These are phyloP conservation scores for Toxotes chatareus DNA, from an alignment of 2,113 vertebrate species.

Conservation along the genomic window DNA sequence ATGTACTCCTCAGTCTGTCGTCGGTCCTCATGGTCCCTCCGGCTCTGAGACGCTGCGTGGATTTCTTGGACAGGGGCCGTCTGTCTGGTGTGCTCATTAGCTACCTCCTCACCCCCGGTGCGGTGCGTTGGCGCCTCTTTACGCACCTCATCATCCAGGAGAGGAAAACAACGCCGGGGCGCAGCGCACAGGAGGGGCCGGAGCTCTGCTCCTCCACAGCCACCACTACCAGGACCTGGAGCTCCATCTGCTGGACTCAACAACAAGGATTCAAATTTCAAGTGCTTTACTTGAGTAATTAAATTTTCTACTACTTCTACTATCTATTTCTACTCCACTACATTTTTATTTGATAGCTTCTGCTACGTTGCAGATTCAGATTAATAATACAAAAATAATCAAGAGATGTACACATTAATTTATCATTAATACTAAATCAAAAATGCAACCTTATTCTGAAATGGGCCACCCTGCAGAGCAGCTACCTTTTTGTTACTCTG, in stretches of 20 bases:
- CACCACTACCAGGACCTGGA: neutral
- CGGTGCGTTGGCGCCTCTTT: constrained; percentile 62
- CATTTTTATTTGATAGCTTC: too few relatives aligned
- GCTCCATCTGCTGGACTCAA: constrained; percentile 71
- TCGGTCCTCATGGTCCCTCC: constrained; percentile 83
- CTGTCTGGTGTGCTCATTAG: constrained; percentile 49
- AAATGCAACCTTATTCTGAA: too few relatives aligned
- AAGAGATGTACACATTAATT: too few relatives aligned
- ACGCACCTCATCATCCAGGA: constrained; percentile 69
- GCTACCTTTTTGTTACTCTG: too few relatives aligned
- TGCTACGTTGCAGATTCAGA: too few relatives aligned
- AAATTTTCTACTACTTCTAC: neutral
- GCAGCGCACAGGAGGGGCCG: constrained; percentile 56
- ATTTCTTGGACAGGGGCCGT: constrained; percentile 20
- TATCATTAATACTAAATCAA: too few relatives aligned
- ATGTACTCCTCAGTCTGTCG: constrained; percentile 52
- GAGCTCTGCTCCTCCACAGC: neutral
- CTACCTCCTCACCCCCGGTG: constrained; percentile 56
- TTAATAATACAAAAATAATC: too few relatives aligned
- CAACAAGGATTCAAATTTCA: too few relatives aligned
- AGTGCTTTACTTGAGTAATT: neutral
- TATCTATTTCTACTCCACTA: too few relatives aligned
- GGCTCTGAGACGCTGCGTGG: constrained; percentile 44
- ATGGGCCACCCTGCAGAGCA: too few relatives aligned
- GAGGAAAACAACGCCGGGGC: constrained; percentile 62